Base-by-base conservation (phyloP, 2,888 invertebrate species). In the Seira musarum region DNA sequence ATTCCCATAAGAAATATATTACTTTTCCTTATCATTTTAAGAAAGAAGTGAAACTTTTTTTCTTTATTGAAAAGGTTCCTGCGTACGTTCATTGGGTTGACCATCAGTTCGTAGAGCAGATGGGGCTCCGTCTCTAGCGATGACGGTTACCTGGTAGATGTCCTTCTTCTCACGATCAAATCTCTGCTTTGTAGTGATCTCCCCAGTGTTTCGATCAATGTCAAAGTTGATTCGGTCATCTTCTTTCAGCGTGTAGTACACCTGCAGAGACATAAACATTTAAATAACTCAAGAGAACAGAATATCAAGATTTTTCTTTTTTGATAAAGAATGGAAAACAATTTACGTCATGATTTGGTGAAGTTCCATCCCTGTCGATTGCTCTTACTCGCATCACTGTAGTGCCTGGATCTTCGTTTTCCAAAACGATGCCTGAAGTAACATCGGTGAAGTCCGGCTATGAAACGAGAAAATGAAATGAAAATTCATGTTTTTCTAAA, bases 161-260 rank as follows among this genome's bases (percentile, higher is more conserved):
- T 94, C 94, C 67, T 93, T 91, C 79, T 91, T 90, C 90, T 98
- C 98, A 72, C 98, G 92, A 89, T 98, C 97, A 88, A 98, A 97
- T 81, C 91, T 91, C 72, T 92, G 92, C 40, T 92, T 89, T 0
- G 97, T 95, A 0, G 94, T 96, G 35, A 98, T 96, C 87, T 95
- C 94, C 6, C 98, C 98, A 13, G 95, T 96, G n/a, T 92, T 88
- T 2, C 91, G 90, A 88, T 98, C 95, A 75, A 98, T 96, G 10
- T 92, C 90, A 88, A 98, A 98, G n/a, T 92, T 91, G 71, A 94
- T 93, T 0, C 91, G 90, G 77, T 87, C 85, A 78, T 93, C 92
- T 25, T 91, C 92, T 64, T 78, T 80, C 71, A 96, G 89, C 88
- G 93, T 93, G 88, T 96, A 96, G 0, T 93, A 93, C 0, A 96